phyloP scores from a whole-genome alignment of 2,888 invertebrate genomes.

The Criorhina ranunculi region DNA sequence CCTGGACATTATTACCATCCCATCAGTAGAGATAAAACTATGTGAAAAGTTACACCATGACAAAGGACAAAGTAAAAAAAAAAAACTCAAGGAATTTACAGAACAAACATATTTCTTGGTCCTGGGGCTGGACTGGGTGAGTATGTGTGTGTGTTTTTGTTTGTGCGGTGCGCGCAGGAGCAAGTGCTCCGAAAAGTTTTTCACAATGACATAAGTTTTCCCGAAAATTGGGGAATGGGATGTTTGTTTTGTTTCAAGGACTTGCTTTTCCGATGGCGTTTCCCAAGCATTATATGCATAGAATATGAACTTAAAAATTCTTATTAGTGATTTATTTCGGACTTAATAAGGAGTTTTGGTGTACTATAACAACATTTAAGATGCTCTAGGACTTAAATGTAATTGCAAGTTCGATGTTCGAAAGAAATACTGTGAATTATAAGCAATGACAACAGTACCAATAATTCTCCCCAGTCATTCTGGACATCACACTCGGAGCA shows the following conservation, averaged over 20 bases:
- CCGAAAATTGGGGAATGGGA: neutral
- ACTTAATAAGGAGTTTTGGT: neutral
- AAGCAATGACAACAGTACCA: no score
- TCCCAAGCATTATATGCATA: neutral
- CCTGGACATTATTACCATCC: constrained; percentile 61
- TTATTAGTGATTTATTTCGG: neutral
- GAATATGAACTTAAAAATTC: neutral
- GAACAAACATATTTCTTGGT: constrained; percentile 11
- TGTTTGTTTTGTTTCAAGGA: no score
- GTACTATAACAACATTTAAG: neutral
- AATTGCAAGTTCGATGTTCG: no score
- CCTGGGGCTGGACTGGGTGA: neutral
- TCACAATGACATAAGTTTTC: constrained; percentile 6
- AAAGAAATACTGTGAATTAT: no score
- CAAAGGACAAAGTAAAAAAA: constrained; percentile 12
- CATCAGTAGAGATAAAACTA: constrained; percentile 46
- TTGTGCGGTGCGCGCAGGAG: neutral
- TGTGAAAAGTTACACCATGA: constrained; percentile 52
- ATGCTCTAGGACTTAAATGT: no score
- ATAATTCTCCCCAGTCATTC: no score
- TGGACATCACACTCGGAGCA: no score
- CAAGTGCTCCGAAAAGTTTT: constrained; percentile 33
- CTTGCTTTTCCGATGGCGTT: neutral
- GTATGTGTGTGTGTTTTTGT: neutral
- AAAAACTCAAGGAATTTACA: neutral